Conservation (phyloP, 1,140 invertebrate species). For the Drosophila bocqueti region DNA sequence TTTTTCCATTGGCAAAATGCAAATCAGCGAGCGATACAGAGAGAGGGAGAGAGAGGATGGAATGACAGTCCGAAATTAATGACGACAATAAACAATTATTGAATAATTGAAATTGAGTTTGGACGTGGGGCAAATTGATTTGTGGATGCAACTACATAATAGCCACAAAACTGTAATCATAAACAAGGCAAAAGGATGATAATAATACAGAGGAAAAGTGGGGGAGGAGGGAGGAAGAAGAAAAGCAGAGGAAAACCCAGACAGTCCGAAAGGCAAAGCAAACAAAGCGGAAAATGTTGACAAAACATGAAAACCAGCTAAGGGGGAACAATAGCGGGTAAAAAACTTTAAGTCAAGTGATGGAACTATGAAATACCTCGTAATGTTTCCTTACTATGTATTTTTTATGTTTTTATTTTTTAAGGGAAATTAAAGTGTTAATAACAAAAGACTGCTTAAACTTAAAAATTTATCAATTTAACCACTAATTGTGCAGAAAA, state of each 20-base stretch:
- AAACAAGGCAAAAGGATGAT: slow-evolving; percentile 13
- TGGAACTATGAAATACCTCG: background rate
- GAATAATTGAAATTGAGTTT: slow-evolving; percentile 49
- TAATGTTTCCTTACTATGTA: background rate
- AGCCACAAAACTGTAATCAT: slow-evolving; percentile 34
- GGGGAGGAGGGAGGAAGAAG: slow-evolving; percentile 1
- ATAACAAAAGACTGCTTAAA: no score
- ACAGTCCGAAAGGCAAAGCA: slow-evolving; percentile 14
- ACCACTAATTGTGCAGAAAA: no score
- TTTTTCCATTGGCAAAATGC: slow-evolving; percentile 40
- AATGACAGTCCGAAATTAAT: slow-evolving; percentile 47
- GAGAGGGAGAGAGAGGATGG: background rate
- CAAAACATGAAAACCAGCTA: slow-evolving; percentile 58
- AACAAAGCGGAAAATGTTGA: slow-evolving; percentile 62
- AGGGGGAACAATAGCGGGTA: background rate
- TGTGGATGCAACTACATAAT: slow-evolving; percentile 45
- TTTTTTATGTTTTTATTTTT: background rate
- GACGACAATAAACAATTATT: slow-evolving; percentile 62
- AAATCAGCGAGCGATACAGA: slow-evolving; percentile 11
- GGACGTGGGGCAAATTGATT: slow-evolving; percentile 33
- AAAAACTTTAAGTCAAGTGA: background rate
- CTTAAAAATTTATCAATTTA: no score
- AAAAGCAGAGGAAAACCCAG: slow-evolving; percentile 24
- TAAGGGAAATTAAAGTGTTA: no score
- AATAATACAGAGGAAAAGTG: slow-evolving; percentile 4